These are phyloP conservation scores for Drosophila gaucha DNA, from an alignment of 2,888 invertebrate species.

Conservation along the genomic window DNA sequence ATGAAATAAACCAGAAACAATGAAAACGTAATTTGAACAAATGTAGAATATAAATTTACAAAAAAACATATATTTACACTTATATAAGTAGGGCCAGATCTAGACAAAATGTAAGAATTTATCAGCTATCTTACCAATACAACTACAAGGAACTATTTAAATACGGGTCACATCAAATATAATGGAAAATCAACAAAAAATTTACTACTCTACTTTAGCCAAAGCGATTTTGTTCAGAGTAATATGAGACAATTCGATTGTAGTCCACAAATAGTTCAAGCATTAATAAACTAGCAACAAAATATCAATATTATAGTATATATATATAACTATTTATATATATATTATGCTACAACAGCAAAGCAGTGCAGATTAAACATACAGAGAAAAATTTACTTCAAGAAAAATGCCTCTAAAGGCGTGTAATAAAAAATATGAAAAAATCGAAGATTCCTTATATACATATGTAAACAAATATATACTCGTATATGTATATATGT, in stretches of 20 bases:
- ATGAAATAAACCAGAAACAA: slow-evolving; percentile 23
- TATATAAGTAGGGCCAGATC: slow-evolving; percentile 30
- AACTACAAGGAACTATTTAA: slow-evolving; percentile 62
- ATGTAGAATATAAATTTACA: slow-evolving; percentile 35
- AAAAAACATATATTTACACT: slow-evolving; percentile 24
- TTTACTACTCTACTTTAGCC: slow-evolving; percentile 6
- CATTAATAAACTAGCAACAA: slow-evolving; percentile 17
- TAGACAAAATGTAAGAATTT: slow-evolving; percentile 22
- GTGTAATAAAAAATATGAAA: no score
- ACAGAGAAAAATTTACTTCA: no score
- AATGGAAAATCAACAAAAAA: slow-evolving; percentile 9
- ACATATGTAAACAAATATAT: no score
- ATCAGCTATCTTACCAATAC: slow-evolving; percentile 22
- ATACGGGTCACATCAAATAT: slow-evolving; percentile 65
- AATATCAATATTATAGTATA: slow-evolving; percentile 15
- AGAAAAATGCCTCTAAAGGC: no score
- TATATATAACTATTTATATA: not conserved
- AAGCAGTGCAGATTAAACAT: no score
- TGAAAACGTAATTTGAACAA: slow-evolving; percentile 13
- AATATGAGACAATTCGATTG: slow-evolving; percentile 29
- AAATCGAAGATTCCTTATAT: no score
- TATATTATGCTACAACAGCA: slow-evolving; percentile 24
- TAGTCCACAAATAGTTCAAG: slow-evolving; percentile 26
- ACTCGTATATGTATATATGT: no score
- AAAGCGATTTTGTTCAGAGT: slow-evolving; percentile 20